Evolutionary conservation across 2,888 invertebrate species (phyloP).

Genomic region (Lasius fuliginosus): DNA sequence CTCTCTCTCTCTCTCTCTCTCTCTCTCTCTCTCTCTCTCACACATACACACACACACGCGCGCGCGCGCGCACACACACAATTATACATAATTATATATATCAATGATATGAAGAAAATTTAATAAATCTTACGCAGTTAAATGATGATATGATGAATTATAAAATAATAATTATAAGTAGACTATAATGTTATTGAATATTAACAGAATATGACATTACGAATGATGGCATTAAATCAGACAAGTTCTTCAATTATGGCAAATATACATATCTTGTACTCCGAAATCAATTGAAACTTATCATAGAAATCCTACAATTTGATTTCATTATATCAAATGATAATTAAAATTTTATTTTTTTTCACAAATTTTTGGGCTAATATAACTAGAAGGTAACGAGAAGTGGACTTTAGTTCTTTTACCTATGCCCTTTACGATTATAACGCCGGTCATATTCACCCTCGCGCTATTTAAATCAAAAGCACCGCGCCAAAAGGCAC

Average conservation of each 20-base stretch:
- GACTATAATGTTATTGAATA: slow-evolving; percentile 2
- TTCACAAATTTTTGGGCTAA: neutral
- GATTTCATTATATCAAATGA: neutral
- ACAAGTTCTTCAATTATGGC: neutral
- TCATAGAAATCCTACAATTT: neutral
- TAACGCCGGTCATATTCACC: slow-evolving; percentile 22
- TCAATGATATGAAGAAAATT: slow-evolving; percentile 31
- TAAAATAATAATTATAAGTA: neutral
- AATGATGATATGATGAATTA: slow-evolving; percentile 33
- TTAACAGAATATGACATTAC: neutral
- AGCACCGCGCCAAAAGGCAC: slow-evolving; percentile 34
- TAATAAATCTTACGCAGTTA: neutral
- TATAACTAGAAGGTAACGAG: neutral
- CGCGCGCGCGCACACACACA: too few species aligned
- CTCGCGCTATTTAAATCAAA: neutral
- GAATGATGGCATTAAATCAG: neutral
- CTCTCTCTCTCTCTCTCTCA: too few species aligned
- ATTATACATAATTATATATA: neutral
- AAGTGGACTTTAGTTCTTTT: slow-evolving; percentile 17
- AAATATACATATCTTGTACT: neutral
- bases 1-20: too few species aligned
- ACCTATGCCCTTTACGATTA: slow-evolving; percentile 49
- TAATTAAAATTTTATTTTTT: neutral
- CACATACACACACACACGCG: too few species aligned
- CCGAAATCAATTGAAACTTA: neutral